Evolutionary conservation across 2,797 vertebrate species (phyloP), one percentile per base, ranked within the genome.

Genomic region (Zenarchopterus dispar): DNA sequence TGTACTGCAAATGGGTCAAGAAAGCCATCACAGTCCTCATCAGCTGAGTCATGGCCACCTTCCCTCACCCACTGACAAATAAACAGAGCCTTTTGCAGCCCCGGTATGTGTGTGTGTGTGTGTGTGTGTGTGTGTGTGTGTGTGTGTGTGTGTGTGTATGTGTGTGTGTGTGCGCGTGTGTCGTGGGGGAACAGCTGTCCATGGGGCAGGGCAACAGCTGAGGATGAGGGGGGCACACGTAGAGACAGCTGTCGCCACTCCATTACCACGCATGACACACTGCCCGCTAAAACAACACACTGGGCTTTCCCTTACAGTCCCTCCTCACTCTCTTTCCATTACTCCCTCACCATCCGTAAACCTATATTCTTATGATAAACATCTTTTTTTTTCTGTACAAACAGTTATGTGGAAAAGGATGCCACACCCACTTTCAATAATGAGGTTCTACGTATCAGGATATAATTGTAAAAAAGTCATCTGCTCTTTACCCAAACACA

Each of bases 151-250:
- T 65, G 49, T 49, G 59, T 43, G 36, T 58, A n/a, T 60, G 58
- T 45, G 67, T 78, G 64, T 75, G 75, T 76, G 56, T 82, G 77
- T 65, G 49, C 46, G 59, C 39, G 36, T 58, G 75, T 76, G 56
- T 82, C 76, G n/a, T 39, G 78, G 85, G 83, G 89, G 89, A 94
- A 94, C 96, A 97, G 97, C 95, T 97, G 96, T 95, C 93, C 81
- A 88, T 83, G 79, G 92, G 92, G 92, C 91, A 94, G 93, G 95
- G 93, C 94, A 94, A 94, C 96, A 98, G 95, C 96, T 97, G 97
- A 97, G 92, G 93, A 93, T 84, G 81, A 62, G 84, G 88, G 90
- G 90, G 87, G 92, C 89, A 92, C 80, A 91, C 87, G 86, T 85
- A 70, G 88, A 89, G 92, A 94, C 93, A 94, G 95, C 95, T 96